These are phyloP conservation scores for Melanostigma gelatinosum DNA, from an alignment of 2,113 vertebrate genomes.

Conservation along the genomic window DNA sequence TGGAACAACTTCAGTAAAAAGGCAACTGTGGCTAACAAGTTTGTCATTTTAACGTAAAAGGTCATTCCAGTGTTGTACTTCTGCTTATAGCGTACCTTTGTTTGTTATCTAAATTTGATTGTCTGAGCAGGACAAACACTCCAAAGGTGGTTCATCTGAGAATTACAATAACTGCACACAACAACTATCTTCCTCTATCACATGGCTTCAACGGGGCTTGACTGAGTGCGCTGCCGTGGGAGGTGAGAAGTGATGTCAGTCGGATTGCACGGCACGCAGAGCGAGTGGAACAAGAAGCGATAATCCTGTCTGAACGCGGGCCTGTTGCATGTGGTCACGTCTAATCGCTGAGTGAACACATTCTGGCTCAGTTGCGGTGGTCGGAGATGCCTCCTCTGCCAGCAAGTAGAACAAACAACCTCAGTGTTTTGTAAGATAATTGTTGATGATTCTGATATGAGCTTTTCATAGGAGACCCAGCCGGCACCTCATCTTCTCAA, in stretches of 20 bases:
- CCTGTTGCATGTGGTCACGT: conserved; percentile 56
- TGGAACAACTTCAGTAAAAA: background rate
- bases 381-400: conserved; percentile 48
- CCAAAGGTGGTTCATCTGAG: conserved; percentile 4
- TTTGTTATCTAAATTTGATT: conserved; percentile 8
- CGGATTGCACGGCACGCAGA: conserved; percentile 50
- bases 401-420: conserved; percentile 71
- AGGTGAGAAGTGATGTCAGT: conserved; percentile 54
- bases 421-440: conserved; percentile 71
- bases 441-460: conserved; percentile 76
- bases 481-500: conserved; percentile 64
- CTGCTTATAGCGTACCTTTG: background rate
- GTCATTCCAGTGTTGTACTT: background rate
- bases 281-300: conserved; percentile 57
- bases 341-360: conserved; percentile 76
- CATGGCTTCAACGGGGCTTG: conserved; percentile 20
- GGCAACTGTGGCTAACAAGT: background rate
- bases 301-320: conserved; percentile 72
- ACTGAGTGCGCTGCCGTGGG: conserved; percentile 31
- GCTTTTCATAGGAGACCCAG: conserved; percentile 49
- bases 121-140: conserved; percentile 38
- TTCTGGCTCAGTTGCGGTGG: conserved; percentile 56
- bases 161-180: conserved; percentile 22
- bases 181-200: conserved; percentile 35
- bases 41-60: background rate